phyloP scores from a whole-genome alignment of 2,888 invertebrate genomes.

The Catonia carolina region DNA sequence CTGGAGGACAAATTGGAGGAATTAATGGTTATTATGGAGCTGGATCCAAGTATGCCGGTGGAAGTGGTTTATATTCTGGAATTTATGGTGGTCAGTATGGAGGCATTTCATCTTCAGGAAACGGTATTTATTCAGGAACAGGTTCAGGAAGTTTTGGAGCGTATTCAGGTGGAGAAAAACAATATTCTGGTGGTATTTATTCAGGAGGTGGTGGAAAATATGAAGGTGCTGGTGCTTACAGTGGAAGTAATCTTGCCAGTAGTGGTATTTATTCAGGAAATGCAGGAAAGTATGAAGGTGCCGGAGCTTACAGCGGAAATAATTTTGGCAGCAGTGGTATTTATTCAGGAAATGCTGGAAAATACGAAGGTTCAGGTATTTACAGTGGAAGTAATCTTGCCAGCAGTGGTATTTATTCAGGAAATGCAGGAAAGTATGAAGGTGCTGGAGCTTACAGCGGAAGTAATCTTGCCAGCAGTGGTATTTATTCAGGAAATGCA shows the following conservation, averaged over 20 bases:
- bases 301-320: not conserved
- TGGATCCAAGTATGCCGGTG: not conserved
- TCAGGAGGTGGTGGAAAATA: not conserved
- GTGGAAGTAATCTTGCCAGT: too few species aligned
- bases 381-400: constrained; percentile 3
- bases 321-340: not conserved
- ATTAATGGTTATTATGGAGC: too few species aligned
- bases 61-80: not conserved
- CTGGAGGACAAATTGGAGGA: not conserved
- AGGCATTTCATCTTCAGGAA: not conserved
- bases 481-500: constrained; percentile 9
- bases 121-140: not conserved
- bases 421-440: not conserved
- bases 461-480: not conserved
- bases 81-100: not conserved
- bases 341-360: not conserved
- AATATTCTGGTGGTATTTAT: not conserved
- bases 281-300: too few species aligned
- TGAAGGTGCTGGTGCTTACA: not conserved
- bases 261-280: too few species aligned
- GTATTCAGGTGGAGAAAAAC: too few species aligned
- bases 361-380: not conserved
- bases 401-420: constrained; percentile 4
- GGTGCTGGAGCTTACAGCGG: constrained; percentile 9
- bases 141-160: not conserved